These are phyloP conservation scores for Drosophila baimaii DNA, from an alignment of 1,140 invertebrate species.

Conservation along the genomic window DNA sequence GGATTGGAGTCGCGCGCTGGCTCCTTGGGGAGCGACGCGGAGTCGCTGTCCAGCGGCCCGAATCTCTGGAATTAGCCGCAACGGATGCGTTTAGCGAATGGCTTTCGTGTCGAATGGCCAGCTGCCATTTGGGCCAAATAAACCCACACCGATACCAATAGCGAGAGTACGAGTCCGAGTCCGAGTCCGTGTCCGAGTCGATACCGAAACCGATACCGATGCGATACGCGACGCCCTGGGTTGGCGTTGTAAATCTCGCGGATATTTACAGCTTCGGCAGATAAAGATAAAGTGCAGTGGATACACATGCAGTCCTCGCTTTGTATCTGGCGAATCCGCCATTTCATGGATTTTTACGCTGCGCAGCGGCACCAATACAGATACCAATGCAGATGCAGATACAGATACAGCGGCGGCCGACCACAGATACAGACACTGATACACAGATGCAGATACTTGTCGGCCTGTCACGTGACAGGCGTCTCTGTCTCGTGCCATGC, in stretches of 20 bases:
- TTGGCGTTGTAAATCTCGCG: conserved; percentile 78
- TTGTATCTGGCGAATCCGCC: conserved; percentile 45
- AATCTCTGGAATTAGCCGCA: conserved; percentile 49
- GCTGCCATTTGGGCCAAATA: conserved; percentile 4
- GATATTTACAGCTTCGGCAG: conserved; percentile 80
- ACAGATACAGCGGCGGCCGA: conserved; percentile 17
- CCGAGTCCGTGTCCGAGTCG: conserved; percentile 16
- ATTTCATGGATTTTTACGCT: conserved; percentile 30
- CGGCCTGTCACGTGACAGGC: conserved; percentile 46
- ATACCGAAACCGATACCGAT: conserved; percentile 43
- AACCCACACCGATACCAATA: conserved; percentile 5
- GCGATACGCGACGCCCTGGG: conserved; percentile 27
- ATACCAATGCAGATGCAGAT: conserved; percentile 27
- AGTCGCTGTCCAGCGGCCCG: background rate
- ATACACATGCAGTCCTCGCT: conserved; percentile 4
- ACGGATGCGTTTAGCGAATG: conserved; percentile 58
- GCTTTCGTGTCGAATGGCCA: conserved; percentile 58
- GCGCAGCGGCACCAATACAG: conserved; percentile 28
- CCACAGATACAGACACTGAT: conserved; percentile 7
- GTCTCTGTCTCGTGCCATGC: conserved; percentile 69
- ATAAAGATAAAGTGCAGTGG: conserved; percentile 63
- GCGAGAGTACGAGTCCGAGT: background rate
- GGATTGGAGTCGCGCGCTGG: conserved; percentile 1
- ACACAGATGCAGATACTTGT: conserved; percentile 26
- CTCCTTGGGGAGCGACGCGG: conserved; percentile 12